These are phyloP conservation scores for Sporophila hypoxantha DNA, from an alignment of 2,113 vertebrate species.

Conservation along the genomic window DNA sequence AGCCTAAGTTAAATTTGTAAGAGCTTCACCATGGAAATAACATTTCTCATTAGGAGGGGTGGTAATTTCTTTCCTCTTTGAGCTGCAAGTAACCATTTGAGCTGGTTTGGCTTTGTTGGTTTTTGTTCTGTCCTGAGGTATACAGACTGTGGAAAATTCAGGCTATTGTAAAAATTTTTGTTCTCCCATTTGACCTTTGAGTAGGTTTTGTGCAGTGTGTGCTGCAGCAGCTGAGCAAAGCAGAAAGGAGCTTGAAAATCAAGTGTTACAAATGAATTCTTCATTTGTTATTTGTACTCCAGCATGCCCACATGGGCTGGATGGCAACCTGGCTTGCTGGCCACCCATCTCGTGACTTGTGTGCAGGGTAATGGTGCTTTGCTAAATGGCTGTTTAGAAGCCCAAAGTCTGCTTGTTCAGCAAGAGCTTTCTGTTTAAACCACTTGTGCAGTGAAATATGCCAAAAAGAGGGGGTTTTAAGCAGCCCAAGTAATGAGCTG, in stretches of 20 bases:
- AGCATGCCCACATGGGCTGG: fast-evolving
- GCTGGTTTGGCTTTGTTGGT: background rate
- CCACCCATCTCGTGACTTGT: background rate
- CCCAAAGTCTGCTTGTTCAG: constrained; percentile 14
- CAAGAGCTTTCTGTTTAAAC: constrained; percentile 6
- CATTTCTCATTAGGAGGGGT: background rate
- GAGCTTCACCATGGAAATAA: constrained; percentile 32
- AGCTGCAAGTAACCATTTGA: background rate
- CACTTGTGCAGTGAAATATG: background rate
- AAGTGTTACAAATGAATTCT: background rate
- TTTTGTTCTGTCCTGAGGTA: background rate
- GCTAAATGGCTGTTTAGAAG: background rate
- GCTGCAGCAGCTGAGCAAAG: constrained; percentile 38
- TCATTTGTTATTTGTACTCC: background rate
- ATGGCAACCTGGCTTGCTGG: background rate
- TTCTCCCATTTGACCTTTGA: constrained; percentile 15
- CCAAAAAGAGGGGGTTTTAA: constrained; percentile 18
- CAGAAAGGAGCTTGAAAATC: constrained; percentile 39
- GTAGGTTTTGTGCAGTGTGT: background rate
- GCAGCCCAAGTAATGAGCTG: constrained; percentile 29
- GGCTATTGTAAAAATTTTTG: background rate
- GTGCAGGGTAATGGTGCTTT: background rate
- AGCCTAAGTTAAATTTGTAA: constrained; percentile 2
- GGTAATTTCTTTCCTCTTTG: background rate
- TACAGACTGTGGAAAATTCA: background rate